Evolutionary conservation across 2,113 vertebrate species (phyloP), one percentile per base, ranked within the genome.

Genomic region (Aptenodytes patagonicus): DNA sequence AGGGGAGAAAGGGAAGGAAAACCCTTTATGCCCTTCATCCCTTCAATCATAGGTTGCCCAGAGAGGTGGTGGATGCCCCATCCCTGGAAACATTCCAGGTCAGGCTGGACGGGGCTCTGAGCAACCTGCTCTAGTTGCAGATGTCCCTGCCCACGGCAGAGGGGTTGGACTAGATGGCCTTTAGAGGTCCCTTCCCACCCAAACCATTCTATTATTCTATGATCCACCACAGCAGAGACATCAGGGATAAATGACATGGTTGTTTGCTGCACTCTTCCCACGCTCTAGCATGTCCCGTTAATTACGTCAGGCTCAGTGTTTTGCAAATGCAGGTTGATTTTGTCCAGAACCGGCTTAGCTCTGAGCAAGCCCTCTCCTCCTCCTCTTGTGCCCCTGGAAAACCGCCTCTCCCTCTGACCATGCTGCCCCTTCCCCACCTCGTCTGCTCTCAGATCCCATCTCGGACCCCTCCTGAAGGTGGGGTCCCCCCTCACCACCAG

Each of bases 171-270:
- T 14, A 1, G 26, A 0, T 66, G 77, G 1, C 1, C 42, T 38
- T 18, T 15, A 3, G 3, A 11, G 29, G 28, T 46, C 62, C 29
- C 24, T 55, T n/a, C 70, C 46, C 3, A 31, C 38, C 22, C 79
- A 52, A 44, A 52, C 28, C 7, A 0, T 2, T 2, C 31, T 28
- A 3, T 7, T 15, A 31, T 20, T 19, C 4, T 0, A 4, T 80
- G 51, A 52, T 14, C 38, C 47, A 28, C 24, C 21, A 1, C 54
- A 68, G 54, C 34, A 49, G 69, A 42, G 61, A n/a, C 6, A 31
- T 40, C 69, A 65, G 55, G 36, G 49, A 31, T 38, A 46, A 60
- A 6, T 13, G 32, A 25, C 87, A 31, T 0, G 13, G 28, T 38
- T 44, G 47, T 60, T 79, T 55, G 36, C 80, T 14, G 20, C 46